Conservation (phyloP, 2,888 invertebrate species). For the Polydrusus pterygomalis region DNA sequence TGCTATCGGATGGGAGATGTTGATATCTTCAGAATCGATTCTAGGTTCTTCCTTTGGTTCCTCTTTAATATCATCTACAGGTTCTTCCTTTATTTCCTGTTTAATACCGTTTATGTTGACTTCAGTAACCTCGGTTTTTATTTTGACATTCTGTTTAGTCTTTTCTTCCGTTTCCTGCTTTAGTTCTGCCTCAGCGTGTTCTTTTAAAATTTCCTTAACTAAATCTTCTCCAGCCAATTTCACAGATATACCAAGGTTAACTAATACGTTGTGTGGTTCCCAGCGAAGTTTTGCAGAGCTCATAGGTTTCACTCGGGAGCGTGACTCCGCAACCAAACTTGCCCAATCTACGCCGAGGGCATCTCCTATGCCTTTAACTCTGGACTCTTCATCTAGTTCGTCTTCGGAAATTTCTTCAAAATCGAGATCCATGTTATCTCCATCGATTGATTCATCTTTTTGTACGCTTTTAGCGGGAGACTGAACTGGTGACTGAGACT, state of each 20-base stretch:
- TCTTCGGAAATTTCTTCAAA: conserved; percentile 95
- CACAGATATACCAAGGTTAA: conserved; percentile 82
- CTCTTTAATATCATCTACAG: conserved; percentile 49
- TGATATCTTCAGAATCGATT: conserved; percentile 58
- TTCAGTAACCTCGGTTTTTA: conserved; percentile 59
- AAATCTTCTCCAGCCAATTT: conserved; percentile 83
- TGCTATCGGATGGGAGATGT: conserved; percentile 74
- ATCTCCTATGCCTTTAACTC: conserved; percentile 85
- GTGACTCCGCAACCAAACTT: conserved; percentile 88
- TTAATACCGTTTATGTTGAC: conserved; percentile 57
- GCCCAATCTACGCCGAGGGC: conserved; percentile 98
- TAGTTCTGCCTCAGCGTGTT: conserved; percentile 66
- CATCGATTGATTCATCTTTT: conserved; percentile 77
- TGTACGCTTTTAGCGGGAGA: conserved; percentile 54
- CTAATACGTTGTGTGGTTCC: conserved; percentile 86
- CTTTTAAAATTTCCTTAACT: conserved; percentile 71
- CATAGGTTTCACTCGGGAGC: conserved; percentile 74
- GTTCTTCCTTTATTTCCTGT: conserved; percentile 59
- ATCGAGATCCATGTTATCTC: conserved; percentile 85
- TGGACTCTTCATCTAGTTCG: conserved; percentile 88
- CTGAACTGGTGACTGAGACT: conserved; percentile 64
- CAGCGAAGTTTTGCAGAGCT: conserved; percentile 83
- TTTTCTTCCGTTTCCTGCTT: conserved; percentile 59
- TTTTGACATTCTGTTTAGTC: conserved; percentile 33
- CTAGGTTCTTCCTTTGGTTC: conserved; percentile 62